These are phyloP conservation scores for Hyposoter didymator DNA, from an alignment of 2,888 invertebrate species.

Conservation along the genomic window DNA sequence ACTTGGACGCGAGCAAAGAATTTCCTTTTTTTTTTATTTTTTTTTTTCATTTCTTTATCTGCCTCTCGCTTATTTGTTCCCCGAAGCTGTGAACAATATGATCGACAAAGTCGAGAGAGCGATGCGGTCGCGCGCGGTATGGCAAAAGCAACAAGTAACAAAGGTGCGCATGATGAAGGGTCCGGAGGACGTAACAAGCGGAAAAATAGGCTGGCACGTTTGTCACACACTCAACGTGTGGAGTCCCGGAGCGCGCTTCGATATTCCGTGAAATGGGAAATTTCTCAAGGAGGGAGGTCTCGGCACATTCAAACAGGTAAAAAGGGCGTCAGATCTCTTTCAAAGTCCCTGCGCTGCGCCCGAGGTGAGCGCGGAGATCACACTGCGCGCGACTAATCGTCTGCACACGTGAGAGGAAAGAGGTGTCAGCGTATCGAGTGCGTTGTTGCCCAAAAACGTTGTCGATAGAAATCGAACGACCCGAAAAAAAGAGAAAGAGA, in stretches of 20 bases:
- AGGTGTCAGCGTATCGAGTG: background rate
- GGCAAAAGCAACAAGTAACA: background rate
- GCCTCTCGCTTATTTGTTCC: slow-evolving; percentile 5
- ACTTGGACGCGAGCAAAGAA: slow-evolving; percentile 8
- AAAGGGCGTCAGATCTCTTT: background rate
- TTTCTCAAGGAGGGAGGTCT: slow-evolving; percentile 12
- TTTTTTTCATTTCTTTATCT: slow-evolving; percentile 21
- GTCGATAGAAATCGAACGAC: no score
- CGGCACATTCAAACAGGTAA: slow-evolving; percentile 39
- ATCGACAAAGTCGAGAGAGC: slow-evolving; percentile 26
- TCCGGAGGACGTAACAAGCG: slow-evolving; percentile 34
- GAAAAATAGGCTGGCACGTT: slow-evolving; percentile 46
- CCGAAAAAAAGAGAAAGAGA: no score
- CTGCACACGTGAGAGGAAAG: background rate
- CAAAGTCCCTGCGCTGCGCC: background rate
- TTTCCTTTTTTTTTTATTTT: background rate
- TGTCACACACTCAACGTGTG: slow-evolving; percentile 54
- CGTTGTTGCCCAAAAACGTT: no score
- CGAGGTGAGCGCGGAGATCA: background rate
- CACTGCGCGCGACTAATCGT: slow-evolving; percentile 52
- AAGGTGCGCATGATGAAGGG: background rate
- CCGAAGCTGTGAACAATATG: slow-evolving; percentile 35
- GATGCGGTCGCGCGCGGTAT: slow-evolving; percentile 4
- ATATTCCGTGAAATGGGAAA: slow-evolving; percentile 47
- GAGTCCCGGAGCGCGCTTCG: slow-evolving; percentile 10